Evolutionary conservation across 2,797 vertebrate species (phyloP), one percentile per base, ranked within the genome.

Genomic region (Characodon lateralis): DNA sequence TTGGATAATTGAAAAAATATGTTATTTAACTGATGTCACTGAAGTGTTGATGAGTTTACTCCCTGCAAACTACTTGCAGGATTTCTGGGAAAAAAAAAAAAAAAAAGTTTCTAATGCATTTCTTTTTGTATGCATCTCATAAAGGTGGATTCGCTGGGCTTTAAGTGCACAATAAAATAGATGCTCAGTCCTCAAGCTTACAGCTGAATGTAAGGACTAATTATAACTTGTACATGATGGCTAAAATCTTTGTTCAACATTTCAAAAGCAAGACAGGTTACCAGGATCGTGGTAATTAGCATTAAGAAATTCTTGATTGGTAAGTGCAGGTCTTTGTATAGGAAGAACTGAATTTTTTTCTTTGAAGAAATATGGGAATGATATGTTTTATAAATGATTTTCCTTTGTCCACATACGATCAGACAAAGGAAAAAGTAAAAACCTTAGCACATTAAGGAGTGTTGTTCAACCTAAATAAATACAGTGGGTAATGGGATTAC

Each of bases 191-290:
- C 9, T 53, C 3, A 26, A 48, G 53, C 0, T 26, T 24, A 4
- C 16, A 22, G 56, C 39, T 73, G 41, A 1, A 31, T 41, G 48
- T 0, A 43, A 69, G 14, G 28, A 51, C 16, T 66, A 56, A 75
- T 72, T 84, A 72, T 59, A 43, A 61, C 41, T 59, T n/a, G 46
- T 41, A 12, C 35, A 53, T 50, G 26, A 78, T 20, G 31, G 22
- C 41, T 56, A 16, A 53, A 50, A 72, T 50, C 13, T 63, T 28
- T 78, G 41, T 70, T 50, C 79, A 68, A 50, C 70, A 63, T 31
- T 50, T 82, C 22, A 35, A 85, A 79, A 79, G 73, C 22, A 77
- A 59, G 41, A 24, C 72, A 24, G 56, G n/a, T 53, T 24, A 43
- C 31, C 24, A 71, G 56, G 66, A n/a, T 63, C 48, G 24, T 61